Evolutionary conservation across 2,113 vertebrate species (phyloP).

Genomic region (Cololabis saira): DNA sequence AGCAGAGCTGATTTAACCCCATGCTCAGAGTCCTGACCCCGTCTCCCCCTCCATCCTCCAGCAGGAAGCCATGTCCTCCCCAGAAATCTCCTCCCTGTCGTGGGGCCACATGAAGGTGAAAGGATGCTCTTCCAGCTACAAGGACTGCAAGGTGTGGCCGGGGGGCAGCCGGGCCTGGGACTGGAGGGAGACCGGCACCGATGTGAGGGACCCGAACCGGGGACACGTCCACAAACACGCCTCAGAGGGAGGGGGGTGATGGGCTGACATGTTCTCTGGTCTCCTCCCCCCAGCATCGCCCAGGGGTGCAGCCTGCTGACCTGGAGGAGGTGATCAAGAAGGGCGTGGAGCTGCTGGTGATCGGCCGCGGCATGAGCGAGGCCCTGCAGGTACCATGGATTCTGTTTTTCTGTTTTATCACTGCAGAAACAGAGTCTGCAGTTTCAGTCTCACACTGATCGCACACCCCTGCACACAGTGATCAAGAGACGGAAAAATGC

Average conservation of each 20-base stretch:
- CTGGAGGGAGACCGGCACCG: conserved; percentile 95
- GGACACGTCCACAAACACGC: neutral
- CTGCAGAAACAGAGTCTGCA: neutral
- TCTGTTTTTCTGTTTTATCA: too few relatives aligned
- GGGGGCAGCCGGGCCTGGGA: conserved; percentile 95
- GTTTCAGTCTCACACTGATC: too few relatives aligned
- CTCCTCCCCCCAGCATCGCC: conserved; percentile 83
- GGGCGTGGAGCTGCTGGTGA: conserved; percentile 87
- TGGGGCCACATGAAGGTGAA: conserved; percentile 96
- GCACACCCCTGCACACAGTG: too few relatives aligned
- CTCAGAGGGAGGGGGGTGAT: neutral
- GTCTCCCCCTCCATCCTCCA: neutral
- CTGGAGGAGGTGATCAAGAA: conserved; percentile 91
- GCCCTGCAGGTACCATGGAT: conserved; percentile 87
- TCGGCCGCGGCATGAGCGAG: conserved; percentile 94
- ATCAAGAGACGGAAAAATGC: too few relatives aligned
- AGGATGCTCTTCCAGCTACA: conserved; percentile 87
- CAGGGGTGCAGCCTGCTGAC: conserved; percentile 94
- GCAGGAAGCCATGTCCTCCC: conserved; percentile 85
- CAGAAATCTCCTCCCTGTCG: conserved; percentile 90
- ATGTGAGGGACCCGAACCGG: conserved; percentile 82
- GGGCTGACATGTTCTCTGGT: neutral
- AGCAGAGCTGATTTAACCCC: too few relatives aligned
- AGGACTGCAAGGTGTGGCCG: conserved; percentile 98
- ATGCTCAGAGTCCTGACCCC: too few relatives aligned